Conservation (phyloP, 2,797 vertebrate species). For the Acanthopagrus latus region DNA sequence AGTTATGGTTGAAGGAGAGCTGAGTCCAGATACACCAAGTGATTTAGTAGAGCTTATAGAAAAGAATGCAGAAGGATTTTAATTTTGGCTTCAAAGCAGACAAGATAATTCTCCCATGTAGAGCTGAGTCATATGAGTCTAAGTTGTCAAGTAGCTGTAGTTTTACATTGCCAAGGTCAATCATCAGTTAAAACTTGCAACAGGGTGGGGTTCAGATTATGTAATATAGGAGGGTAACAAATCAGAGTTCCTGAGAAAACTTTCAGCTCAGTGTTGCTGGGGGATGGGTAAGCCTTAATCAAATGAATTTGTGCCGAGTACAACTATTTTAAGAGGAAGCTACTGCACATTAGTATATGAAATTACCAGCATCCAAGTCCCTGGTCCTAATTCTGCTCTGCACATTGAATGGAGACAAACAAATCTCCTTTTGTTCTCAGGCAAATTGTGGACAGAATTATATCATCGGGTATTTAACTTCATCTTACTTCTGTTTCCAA, state of each 20-base stretch:
- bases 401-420: background rate
- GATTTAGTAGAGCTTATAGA: constrained; percentile 27
- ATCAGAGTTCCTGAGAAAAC: constrained; percentile 48
- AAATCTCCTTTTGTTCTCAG: too few relatives aligned
- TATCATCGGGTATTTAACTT: too few relatives aligned
- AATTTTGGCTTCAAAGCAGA: constrained; percentile 13
- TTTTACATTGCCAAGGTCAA: constrained; percentile 21
- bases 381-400: background rate
- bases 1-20: constrained; percentile 13
- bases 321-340: background rate
- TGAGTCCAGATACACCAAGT: constrained; percentile 10
- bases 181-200: constrained; percentile 42
- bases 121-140: constrained; percentile 26
- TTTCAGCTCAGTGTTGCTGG: constrained; percentile 6
- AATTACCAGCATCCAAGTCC: background rate
- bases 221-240: constrained; percentile 34
- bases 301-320: background rate
- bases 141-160: constrained; percentile 30
- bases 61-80: constrained; percentile 26
- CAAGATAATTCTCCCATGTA: background rate
- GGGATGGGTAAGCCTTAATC: background rate
- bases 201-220: constrained; percentile 57
- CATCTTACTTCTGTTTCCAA: too few relatives aligned
- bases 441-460: too few relatives aligned
- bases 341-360: background rate